These are phyloP conservation scores for Sebastiscus tertius DNA, from an alignment of 2,797 vertebrate genomes.

Conservation along the genomic window DNA sequence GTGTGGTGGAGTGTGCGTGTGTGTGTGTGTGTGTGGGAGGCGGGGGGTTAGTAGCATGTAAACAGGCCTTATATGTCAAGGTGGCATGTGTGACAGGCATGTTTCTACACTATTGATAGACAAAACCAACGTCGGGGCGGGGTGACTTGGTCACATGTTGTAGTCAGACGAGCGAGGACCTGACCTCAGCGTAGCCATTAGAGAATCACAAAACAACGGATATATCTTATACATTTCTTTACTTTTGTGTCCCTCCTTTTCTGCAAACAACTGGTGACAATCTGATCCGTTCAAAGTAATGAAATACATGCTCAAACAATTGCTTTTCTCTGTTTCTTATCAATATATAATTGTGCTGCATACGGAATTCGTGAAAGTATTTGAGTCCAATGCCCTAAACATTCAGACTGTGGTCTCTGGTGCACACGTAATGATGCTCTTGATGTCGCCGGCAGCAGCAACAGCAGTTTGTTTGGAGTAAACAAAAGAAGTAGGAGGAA, in stretches of 20 bases:
- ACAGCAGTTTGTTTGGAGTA: neutral
- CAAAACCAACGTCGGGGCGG: neutral
- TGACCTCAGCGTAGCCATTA: neutral
- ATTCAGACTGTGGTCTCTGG: neutral
- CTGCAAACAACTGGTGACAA: neutral
- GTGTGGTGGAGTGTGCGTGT: neutral
- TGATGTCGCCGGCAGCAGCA: neutral
- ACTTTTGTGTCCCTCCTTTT: neutral
- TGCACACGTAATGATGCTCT: neutral
- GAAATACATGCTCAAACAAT: neutral
- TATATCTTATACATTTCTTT: neutral
- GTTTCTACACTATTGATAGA: constrained; percentile 38
- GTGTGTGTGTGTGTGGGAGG: neutral
- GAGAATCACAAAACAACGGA: neutral
- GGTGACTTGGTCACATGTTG: neutral
- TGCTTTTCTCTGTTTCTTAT: neutral
- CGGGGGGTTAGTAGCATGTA: constrained; percentile 43
- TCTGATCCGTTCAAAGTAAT: neutral
- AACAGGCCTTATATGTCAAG: constrained; percentile 68
- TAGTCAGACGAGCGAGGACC: neutral
- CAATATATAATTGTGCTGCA: neutral
- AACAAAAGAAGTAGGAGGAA: neutral
- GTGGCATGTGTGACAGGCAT: constrained; percentile 62
- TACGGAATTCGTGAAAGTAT: neutral
- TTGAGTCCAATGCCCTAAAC: neutral